Evolutionary conservation across 2,888 invertebrate genomes (phyloP).

Genomic region (Frankliniella intonsa): DNA sequence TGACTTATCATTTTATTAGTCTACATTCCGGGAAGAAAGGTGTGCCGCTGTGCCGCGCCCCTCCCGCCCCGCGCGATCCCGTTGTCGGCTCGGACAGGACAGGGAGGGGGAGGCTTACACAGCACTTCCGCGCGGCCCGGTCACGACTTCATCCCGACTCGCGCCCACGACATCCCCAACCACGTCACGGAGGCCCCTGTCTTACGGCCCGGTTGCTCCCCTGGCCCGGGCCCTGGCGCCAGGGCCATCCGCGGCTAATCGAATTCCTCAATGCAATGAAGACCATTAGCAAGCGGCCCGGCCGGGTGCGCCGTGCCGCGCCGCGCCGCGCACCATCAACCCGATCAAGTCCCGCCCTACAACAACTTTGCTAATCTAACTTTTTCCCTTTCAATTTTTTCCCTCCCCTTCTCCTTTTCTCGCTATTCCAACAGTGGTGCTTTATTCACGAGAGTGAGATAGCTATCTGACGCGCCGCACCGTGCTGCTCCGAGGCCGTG

Average conservation of each 20-base stretch:
- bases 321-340: not conserved
- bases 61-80: not conserved
- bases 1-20: constrained; percentile 4
- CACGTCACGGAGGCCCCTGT: not conserved
- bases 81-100: not conserved
- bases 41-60: not conserved
- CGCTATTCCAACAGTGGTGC: not conserved
- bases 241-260: not conserved
- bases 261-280: not conserved
- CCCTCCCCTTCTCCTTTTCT: not conserved
- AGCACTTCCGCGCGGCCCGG: too few relatives aligned
- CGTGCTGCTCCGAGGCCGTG: not conserved
- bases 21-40: not conserved
- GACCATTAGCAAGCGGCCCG: not conserved
- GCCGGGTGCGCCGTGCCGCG: not conserved
- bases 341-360: constrained; percentile 5
- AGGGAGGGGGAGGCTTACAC: too few relatives aligned
- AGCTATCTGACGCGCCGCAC: not conserved
- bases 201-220: too few relatives aligned
- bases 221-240: too few relatives aligned
- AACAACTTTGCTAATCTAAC: constrained; percentile 23
- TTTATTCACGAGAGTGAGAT: not conserved
- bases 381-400: constrained; percentile 23
- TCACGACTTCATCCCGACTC: not conserved
- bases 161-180: not conserved